A percentile compares a stretch with the other conserved stretches of the same genome.
phyloP scores from a whole-genome alignment of 2,888 invertebrate species.

The Allacma fusca region DNA sequence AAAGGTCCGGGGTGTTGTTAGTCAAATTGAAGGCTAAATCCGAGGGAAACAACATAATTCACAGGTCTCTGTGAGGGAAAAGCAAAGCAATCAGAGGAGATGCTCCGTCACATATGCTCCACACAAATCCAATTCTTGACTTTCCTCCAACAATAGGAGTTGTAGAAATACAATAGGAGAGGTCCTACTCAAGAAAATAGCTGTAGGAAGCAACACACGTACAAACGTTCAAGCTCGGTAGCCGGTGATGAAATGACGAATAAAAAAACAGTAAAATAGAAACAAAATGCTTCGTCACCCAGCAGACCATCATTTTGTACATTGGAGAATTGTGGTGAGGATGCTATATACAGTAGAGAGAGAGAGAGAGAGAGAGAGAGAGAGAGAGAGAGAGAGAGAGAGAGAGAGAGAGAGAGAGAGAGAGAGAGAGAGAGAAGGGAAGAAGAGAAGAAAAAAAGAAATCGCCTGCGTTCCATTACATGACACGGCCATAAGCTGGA shows the following conservation, averaged over 20 bases:
- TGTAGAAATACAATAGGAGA: not conserved
- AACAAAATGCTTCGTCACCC: conserved; percentile 46
- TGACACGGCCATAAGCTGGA: conserved; percentile 21
- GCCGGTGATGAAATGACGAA: conserved; percentile 28
- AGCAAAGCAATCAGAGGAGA: not conserved
- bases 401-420: not conserved
- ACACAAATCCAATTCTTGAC: not conserved
- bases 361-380: not conserved
- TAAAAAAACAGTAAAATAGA: conserved; percentile 38
- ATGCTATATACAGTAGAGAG: not conserved
- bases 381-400: not conserved
- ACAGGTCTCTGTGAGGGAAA: not conserved
- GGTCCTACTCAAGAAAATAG: conserved; percentile 7
- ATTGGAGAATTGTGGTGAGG: not conserved
- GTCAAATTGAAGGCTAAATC: too few species aligned
- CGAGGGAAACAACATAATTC: not conserved
- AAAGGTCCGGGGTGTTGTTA: too few species aligned
- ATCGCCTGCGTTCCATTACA: conserved; percentile 26
- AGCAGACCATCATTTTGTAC: conserved; percentile 18
- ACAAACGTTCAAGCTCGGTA: conserved; percentile 33
- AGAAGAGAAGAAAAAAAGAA: conserved; percentile 1
- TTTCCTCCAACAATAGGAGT: not conserved
- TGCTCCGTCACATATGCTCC: conserved; percentile 2
- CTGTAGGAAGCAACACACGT: not conserved
- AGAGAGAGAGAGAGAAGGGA: not conserved